Conservation (phyloP, 2,797 vertebrate species). For the Cyclopterus lumpus region DNA sequence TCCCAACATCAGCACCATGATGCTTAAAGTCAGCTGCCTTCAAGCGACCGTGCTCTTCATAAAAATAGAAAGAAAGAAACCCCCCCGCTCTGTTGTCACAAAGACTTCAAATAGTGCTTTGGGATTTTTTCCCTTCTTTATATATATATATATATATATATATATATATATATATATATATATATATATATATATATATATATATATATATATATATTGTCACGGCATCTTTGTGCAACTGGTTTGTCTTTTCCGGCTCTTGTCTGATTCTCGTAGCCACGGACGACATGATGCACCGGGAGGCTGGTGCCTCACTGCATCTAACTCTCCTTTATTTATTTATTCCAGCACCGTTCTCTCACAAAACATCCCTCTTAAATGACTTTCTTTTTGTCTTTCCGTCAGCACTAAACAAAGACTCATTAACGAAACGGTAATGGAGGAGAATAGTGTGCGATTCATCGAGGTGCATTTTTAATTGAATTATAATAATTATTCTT, state of each 20-base stretch:
- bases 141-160: too few relatives aligned
- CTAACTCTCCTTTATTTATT: constrained; percentile 1
- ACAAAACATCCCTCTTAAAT: background rate
- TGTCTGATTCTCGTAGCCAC: constrained; percentile 18
- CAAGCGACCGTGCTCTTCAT: background rate
- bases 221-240: constrained; percentile 67
- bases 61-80: background rate
- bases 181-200: too few relatives aligned
- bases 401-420: constrained; percentile 1
- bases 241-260: constrained; percentile 61
- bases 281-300: constrained; percentile 24
- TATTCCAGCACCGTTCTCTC: constrained; percentile 7
- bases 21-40: constrained; percentile 31
- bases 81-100: constrained; percentile 12
- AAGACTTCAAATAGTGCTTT: background rate
- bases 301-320: constrained; percentile 24
- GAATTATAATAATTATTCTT: too few relatives aligned
- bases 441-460: background rate
- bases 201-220: background rate
- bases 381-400: constrained; percentile 11
- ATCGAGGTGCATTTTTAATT: background rate
- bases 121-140: background rate
- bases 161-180: too few relatives aligned
- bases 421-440: background rate
- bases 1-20: background rate